Evolutionary conservation across 2,113 vertebrate genomes (phyloP).

Genomic region (Mohoua ochrocephala): DNA sequence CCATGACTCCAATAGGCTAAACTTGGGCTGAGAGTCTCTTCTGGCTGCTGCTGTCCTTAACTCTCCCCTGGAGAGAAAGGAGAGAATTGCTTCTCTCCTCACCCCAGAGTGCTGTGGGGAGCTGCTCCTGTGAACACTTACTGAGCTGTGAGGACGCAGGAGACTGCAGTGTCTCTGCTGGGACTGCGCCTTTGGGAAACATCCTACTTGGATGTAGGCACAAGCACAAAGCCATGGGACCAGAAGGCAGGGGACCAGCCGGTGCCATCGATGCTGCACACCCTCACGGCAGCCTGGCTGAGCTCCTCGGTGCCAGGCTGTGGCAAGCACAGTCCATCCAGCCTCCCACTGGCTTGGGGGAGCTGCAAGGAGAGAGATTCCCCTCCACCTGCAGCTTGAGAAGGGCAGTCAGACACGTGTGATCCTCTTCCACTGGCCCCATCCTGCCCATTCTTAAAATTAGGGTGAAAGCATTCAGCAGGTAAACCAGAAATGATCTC

Average conservation of each 20-base stretch:
- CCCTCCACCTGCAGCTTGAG: background rate
- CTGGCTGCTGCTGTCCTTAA: background rate
- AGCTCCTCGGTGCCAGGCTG: background rate
- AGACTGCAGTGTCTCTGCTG: background rate
- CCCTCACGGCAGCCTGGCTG: background rate
- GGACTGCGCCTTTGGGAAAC: background rate
- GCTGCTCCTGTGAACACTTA: background rate
- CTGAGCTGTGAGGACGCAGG: background rate
- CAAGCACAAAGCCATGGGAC: background rate
- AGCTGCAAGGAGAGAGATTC: background rate
- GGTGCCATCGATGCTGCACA: accelerated
- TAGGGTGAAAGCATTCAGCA: background rate
- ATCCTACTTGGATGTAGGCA: background rate
- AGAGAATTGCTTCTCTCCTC: background rate
- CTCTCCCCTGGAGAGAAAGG: background rate
- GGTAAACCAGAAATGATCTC: background rate
- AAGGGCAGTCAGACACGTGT: background rate
- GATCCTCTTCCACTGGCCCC: background rate
- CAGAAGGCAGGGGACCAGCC: background rate
- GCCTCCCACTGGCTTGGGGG: background rate
- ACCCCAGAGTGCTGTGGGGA: accelerated
- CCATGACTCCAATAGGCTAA: background rate
- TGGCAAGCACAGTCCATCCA: background rate
- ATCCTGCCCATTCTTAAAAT: background rate
- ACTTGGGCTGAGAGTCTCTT: background rate